Conservation (phyloP, 35 echinoderm and acorn worm species). For the Diadema setosum region DNA sequence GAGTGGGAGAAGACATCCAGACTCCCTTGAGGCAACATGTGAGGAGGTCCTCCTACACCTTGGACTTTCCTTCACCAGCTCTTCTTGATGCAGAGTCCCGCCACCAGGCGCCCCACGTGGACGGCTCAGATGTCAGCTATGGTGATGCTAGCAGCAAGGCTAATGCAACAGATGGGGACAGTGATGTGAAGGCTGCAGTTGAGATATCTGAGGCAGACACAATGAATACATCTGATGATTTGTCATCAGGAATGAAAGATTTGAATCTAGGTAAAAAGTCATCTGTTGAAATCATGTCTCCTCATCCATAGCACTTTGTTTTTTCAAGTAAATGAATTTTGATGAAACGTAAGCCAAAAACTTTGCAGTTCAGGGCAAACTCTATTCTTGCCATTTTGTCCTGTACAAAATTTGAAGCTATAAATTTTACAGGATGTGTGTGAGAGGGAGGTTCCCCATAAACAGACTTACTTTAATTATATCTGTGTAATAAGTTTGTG, state of each 20-base stretch:
- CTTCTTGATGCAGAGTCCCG: conserved; percentile 75
- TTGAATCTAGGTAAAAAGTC: not conserved
- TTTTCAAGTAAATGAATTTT: too few relatives aligned
- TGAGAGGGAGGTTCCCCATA: too few relatives aligned
- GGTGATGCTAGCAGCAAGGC: not conserved
- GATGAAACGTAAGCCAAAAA: too few relatives aligned
- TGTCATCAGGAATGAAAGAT: not conserved
- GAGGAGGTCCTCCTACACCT: conserved; percentile 76
- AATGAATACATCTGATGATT: not conserved
- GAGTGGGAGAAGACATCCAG: not conserved
- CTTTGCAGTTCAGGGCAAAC: too few relatives aligned
- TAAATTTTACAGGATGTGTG: too few relatives aligned
- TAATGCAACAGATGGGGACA: not conserved
- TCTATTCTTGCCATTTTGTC: too few relatives aligned
- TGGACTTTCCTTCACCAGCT: conserved; percentile 85
- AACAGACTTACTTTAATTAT: too few relatives aligned
- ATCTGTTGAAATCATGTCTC: too few relatives aligned
- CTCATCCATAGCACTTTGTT: too few relatives aligned
- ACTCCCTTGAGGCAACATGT: conserved; percentile 53
- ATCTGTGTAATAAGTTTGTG: too few relatives aligned
- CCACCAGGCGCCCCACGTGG: conserved; percentile 68
- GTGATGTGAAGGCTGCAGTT: not conserved
- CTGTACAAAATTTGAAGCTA: too few relatives aligned
- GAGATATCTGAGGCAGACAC: too few relatives aligned
- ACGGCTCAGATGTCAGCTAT: not conserved